A percentile compares a stretch with the other conserved stretches of the same genome.
These are phyloP conservation scores for Corythaeola cristata DNA, from an alignment of 2,113 vertebrate genomes.

Conservation along the genomic window DNA sequence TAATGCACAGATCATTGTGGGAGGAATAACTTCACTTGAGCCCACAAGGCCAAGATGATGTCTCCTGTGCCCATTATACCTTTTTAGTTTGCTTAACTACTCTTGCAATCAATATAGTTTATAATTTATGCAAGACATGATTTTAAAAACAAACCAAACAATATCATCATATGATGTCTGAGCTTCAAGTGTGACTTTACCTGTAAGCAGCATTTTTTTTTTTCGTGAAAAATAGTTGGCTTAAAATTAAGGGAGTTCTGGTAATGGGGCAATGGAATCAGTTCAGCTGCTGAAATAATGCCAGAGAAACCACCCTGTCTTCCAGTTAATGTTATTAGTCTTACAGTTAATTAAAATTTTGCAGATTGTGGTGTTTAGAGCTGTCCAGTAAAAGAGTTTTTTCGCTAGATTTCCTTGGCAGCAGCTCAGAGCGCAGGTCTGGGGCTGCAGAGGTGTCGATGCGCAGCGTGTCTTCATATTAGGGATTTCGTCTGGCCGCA, in stretches of 20 bases:
- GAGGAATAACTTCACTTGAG: slow-evolving; percentile 2
- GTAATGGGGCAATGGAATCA: neutral
- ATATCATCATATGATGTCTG: neutral
- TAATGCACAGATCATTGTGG: slow-evolving; percentile 6
- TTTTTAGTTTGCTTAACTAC: slow-evolving; percentile 26
- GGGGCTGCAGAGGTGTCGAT: neutral
- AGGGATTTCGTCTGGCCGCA: neutral
- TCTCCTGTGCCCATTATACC: neutral
- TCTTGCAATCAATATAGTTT: slow-evolving; percentile 2
- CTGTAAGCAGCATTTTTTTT: neutral
- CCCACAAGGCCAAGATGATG: neutral
- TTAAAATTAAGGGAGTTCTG: neutral
- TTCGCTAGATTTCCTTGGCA: neutral
- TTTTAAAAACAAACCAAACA: neutral
- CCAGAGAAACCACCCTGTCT: neutral
- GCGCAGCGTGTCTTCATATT: neutral
- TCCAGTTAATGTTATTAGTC: neutral
- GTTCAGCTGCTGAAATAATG: neutral
- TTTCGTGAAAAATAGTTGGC: neutral
- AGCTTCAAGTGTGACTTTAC: neutral
- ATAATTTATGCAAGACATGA: slow-evolving; percentile 6
- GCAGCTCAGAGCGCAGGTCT: neutral
- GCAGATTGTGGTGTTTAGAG: neutral
- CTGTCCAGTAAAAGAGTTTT: neutral
- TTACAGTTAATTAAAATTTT: neutral